A percentile compares a stretch with the other conserved stretches of the same genome.
These are phyloP conservation scores for Ptyas mucosa DNA, from an alignment of 2,113 vertebrate genomes.

Conservation along the genomic window DNA sequence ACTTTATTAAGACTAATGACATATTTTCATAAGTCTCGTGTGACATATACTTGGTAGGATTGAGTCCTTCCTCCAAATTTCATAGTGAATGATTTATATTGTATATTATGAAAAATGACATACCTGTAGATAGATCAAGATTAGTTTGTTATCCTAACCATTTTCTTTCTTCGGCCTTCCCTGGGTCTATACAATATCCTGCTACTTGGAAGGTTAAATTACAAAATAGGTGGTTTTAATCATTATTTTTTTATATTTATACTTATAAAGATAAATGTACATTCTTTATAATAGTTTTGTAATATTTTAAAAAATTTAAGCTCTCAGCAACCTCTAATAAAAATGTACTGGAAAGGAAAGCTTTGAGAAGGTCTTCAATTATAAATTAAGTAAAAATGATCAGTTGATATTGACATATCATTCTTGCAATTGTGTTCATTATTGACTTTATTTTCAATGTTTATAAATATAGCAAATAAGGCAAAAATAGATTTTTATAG, in stretches of 20 bases:
- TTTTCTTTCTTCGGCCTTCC: neutral
- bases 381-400: conserved; percentile 52
- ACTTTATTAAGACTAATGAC: conserved; percentile 41
- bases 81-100: conserved; percentile 37
- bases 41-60: conserved; percentile 19
- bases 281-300: conserved; percentile 52
- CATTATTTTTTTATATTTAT: conserved; percentile 36
- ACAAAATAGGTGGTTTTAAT: conserved; percentile 49
- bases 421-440: conserved; percentile 34
- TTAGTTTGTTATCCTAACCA: conserved; percentile 23
- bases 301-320: conserved; percentile 57
- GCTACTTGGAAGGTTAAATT: conserved; percentile 25
- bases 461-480: conserved; percentile 26
- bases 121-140: conserved; percentile 35
- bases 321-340: conserved; percentile 26
- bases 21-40: conserved; percentile 38
- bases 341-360: conserved; percentile 45
- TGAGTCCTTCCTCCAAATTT: conserved; percentile 37
- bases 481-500: conserved; percentile 49
- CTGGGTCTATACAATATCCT: conserved; percentile 51
- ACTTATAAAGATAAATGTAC: neutral
- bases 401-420: conserved; percentile 29
- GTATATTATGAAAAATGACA: conserved; percentile 39
- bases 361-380: conserved; percentile 49
- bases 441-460: conserved; percentile 53